These are phyloP conservation scores for Ctena decussata DNA, from an alignment of 2,888 invertebrate species.

Conservation along the genomic window DNA sequence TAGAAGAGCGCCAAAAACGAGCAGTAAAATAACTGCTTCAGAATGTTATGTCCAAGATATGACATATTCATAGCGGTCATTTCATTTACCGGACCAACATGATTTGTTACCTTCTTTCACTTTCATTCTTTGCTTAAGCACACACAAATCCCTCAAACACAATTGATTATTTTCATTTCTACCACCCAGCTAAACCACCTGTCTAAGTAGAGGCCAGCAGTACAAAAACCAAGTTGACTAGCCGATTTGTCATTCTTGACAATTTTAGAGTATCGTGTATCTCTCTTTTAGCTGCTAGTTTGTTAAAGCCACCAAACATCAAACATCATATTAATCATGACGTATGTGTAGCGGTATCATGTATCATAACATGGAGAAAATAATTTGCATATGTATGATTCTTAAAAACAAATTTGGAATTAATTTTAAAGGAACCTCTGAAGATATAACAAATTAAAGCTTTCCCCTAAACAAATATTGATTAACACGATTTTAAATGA, in stretches of 20 bases:
- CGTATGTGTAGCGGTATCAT: conserved; percentile 1
- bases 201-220: conserved; percentile 46
- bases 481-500: conserved; percentile 11
- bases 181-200: conserved; percentile 37
- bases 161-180: not conserved
- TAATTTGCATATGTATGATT: conserved; percentile 19
- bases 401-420: conserved; percentile 8
- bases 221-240: conserved; percentile 13
- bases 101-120: conserved; percentile 43
- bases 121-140: conserved; percentile 6
- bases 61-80: conserved; percentile 25
- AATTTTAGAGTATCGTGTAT: conserved; percentile 4
- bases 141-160: conserved; percentile 4
- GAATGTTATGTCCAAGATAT: not conserved
- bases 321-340: conserved; percentile 16
- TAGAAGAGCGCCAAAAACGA: too few species aligned
- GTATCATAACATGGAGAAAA: conserved; percentile 11
- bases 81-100: conserved; percentile 3
- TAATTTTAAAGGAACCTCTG: not conserved
- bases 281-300: not conserved
- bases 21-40: not conserved
- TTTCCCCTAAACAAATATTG: conserved; percentile 13
- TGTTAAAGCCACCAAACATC: not conserved
- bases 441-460: conserved; percentile 9
- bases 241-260: conserved; percentile 20